These are phyloP conservation scores for Percopsis transmontana DNA, from an alignment of 2,113 vertebrate genomes.

Conservation along the genomic window DNA sequence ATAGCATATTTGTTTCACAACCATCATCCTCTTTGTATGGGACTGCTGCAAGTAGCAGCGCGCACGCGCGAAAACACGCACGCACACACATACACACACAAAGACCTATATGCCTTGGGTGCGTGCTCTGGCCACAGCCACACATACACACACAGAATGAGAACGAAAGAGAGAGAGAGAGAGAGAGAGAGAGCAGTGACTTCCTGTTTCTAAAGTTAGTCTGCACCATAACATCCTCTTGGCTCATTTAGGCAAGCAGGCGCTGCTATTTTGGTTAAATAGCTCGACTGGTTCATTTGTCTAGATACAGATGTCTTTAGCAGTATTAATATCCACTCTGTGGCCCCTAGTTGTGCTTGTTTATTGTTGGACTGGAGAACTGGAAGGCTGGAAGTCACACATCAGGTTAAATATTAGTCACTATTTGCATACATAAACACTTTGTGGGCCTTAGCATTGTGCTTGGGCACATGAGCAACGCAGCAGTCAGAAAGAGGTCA, in stretches of 20 bases:
- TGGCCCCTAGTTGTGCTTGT: conserved; percentile 29
- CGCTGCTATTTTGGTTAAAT: conserved; percentile 72
- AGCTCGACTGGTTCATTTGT: conserved; percentile 35
- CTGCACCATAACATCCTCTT: conserved; percentile 74
- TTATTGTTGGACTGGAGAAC: conserved; percentile 37
- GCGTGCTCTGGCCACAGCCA: conserved; percentile 10
- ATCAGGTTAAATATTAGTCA: conserved; percentile 43
- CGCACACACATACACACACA: conserved; percentile 19
- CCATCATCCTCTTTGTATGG: conserved; percentile 67
- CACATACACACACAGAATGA: conserved; percentile 21
- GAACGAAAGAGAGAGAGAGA: conserved; percentile 9
- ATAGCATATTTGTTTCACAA: conserved; percentile 70
- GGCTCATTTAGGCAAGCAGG: conserved; percentile 70
- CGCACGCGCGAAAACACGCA: neutral
- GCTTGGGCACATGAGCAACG: conserved; percentile 20
- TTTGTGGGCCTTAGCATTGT: conserved; percentile 10
- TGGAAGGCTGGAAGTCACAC: conserved; percentile 35
- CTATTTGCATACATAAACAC: conserved; percentile 47
- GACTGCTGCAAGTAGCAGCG: conserved; percentile 57
- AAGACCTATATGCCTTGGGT: conserved; percentile 6
- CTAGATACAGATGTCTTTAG: conserved; percentile 46
- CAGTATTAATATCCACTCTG: conserved; percentile 39
- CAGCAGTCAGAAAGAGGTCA: conserved; percentile 13
- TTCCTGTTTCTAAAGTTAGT: conserved; percentile 80
- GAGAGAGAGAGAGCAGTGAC: conserved; percentile 60